Conservation (phyloP, 2,888 invertebrate species). For the Capitulum mitella region DNA sequence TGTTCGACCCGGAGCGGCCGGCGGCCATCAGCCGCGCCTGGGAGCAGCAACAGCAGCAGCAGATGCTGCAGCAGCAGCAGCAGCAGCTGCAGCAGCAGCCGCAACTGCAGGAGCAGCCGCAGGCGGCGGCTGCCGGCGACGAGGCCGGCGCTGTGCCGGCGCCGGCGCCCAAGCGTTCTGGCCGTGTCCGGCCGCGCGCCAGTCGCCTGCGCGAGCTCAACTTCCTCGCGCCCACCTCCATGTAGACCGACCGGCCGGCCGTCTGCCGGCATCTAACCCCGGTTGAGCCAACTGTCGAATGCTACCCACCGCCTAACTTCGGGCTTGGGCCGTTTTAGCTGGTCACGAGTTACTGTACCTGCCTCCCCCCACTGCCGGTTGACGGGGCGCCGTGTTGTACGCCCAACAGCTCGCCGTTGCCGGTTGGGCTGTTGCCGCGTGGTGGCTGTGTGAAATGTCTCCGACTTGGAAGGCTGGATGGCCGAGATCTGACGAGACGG, state of each 20-base stretch:
- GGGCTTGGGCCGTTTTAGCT: neutral
- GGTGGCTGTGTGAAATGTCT: too few relatives aligned
- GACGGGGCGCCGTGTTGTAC: too few relatives aligned
- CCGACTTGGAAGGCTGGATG: too few relatives aligned
- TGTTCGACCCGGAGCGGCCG: slow-evolving; percentile 2
- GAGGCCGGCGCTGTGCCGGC: neutral
- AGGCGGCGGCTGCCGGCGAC: neutral
- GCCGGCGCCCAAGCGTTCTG: neutral
- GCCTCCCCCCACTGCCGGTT: too few relatives aligned
- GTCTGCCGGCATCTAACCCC: too few relatives aligned
- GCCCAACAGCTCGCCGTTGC: too few relatives aligned
- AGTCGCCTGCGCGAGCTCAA: slow-evolving; percentile 12
- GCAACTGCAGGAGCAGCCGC: neutral
- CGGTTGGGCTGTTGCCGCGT: too few relatives aligned
- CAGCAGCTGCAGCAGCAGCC: too few relatives aligned
- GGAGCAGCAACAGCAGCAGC: neutral
- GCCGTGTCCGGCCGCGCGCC: neutral
- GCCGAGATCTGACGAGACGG: too few relatives aligned
- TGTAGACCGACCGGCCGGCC: neutral
- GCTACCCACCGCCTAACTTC: too few relatives aligned
- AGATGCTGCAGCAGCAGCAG: neutral
- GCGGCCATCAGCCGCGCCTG: neutral
- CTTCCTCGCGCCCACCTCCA: slow-evolving; percentile 5
- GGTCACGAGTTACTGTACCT: neutral
- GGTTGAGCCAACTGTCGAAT: too few relatives aligned